Evolutionary conservation across 1,140 invertebrate genomes (phyloP), one percentile per base, ranked within the genome.

Genomic region (Eubasilissa regina): DNA sequence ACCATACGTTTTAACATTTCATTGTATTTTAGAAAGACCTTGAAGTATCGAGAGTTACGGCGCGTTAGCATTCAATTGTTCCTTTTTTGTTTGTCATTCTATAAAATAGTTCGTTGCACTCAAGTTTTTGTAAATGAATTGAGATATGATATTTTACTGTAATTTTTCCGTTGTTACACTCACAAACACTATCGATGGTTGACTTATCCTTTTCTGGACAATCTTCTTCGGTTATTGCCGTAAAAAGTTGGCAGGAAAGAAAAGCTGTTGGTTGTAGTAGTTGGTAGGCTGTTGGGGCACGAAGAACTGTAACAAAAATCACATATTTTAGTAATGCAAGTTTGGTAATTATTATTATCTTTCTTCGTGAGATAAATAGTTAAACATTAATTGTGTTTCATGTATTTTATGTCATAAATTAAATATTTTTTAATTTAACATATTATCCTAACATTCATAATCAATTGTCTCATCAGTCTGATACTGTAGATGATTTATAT

Each of bases 181-280:
- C 19, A 56, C 3, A 56, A 43, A 62, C 58, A 62, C 21, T 51
- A 21, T 21, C 17, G 25, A 21, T 62, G 13, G 19, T 10, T 21
- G 12, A 56, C 4, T 11, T 62, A 62, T 62, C 25, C 19, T 21
- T 25, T 13, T n/a, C 1, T 11, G 58, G 58, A 3, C 25, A 15
- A 13, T 62, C 25, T 13, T 62, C 58, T 25, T 13, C 19, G 48
- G 45, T 25, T 72, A 78, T 10, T 75, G 80, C 75, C 80, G 77
- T 12, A n/a, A 48, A 21, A 76, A 76, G 58, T 75, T 68, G 19
- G 56, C 47, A 10, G 80, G 80, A 53, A 75, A 81, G 76, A 81
- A 81, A 17, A 81, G 77, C 53, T 81, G 80, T 21, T 81, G 80
- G 35, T 81, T 58, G 47, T 78, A 78, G 60, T 81, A 81, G 73